These are phyloP conservation scores for Enteromius afrohamiltoni DNA, from an alignment of 2,797 vertebrate genomes.

Conservation along the genomic window DNA sequence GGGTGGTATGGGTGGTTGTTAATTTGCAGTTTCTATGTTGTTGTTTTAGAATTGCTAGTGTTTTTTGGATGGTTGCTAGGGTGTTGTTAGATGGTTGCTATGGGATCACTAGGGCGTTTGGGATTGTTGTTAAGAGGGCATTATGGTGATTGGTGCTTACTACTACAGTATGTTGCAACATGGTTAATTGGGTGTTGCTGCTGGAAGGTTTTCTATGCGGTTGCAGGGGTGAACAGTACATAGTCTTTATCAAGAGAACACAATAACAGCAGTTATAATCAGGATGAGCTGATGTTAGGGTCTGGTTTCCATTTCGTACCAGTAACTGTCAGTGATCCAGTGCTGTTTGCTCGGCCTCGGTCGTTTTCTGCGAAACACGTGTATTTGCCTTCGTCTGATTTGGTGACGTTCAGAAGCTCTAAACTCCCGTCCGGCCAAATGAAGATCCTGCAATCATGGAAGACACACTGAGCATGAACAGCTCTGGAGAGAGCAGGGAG, in stretches of 20 bases:
- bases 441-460: constrained; percentile 76
- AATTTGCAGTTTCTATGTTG: too few relatives aligned
- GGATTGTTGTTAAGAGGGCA: too few relatives aligned
- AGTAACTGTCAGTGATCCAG: constrained; percentile 87
- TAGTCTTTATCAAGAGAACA: background rate
- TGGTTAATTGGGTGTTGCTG: background rate
- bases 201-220: background rate
- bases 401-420: constrained; percentile 91
- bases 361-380: constrained; percentile 96
- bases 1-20: background rate
- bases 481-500: background rate
- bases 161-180: too few relatives aligned
- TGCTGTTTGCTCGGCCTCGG: constrained; percentile 92
- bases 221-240: background rate
- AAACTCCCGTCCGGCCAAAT: constrained; percentile 95
- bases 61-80: background rate
- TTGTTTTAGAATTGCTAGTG: too few relatives aligned
- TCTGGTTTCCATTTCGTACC: constrained; percentile 71
- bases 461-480: background rate
- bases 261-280: background rate
- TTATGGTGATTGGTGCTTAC: too few relatives aligned
- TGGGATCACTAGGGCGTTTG: too few relatives aligned
- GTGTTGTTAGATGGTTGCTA: background rate
- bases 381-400: constrained; percentile 87
- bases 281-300: too few relatives aligned